Evolutionary conservation across 1,140 invertebrate species (phyloP), one percentile per base, ranked within the genome.

Genomic region (Saxidomus purpurata): DNA sequence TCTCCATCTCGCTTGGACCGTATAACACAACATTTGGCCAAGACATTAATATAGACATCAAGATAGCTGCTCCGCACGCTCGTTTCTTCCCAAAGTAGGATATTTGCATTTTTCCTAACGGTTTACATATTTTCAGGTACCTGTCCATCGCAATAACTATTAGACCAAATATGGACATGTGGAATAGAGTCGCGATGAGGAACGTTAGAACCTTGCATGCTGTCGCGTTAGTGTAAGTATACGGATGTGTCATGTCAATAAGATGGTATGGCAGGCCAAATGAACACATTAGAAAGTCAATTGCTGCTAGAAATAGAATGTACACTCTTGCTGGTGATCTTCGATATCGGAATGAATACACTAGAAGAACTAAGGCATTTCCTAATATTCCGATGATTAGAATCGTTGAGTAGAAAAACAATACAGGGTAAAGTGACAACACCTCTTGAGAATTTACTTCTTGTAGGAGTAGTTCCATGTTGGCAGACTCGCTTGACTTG

Each of bases 61-160:
- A 31, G 0, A 67, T 38, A 17, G 87, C 86, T 17, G 43, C 55
- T 47, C 31, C 19, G 38, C 87, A 89, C 11, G 87, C 76, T 40
- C 55, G 15, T n/a, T 43, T 74, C 36, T 74, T 76, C 9, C 79
- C 63, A 82, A 83, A 89, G 52, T 76, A 71, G 55, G 79, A 81
- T 34, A 82, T 76, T n/a, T 89, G 79, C 11, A 82, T 1, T 22
- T 61, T 82, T 19, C 86, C 59, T 13, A 89, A 47, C 9, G 87
- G 87, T 74, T 36, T 43, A 49, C 87, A 89, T 19, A 89, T 89
- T 59, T 89, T 89, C 17, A 89, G 38, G 69, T 83, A 89, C n/a
- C 87, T 74, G 25, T 89, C 87, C 17, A 89, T 47, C 15, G 79
- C 55, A 59, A 89, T 83, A 4, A 83, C 87, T 47, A 89, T 59